A percentile compares a stretch with the other conserved stretches of the same genome.
phyloP scores from a whole-genome alignment of 2,888 invertebrate species.

The Drosophila yooni region DNA sequence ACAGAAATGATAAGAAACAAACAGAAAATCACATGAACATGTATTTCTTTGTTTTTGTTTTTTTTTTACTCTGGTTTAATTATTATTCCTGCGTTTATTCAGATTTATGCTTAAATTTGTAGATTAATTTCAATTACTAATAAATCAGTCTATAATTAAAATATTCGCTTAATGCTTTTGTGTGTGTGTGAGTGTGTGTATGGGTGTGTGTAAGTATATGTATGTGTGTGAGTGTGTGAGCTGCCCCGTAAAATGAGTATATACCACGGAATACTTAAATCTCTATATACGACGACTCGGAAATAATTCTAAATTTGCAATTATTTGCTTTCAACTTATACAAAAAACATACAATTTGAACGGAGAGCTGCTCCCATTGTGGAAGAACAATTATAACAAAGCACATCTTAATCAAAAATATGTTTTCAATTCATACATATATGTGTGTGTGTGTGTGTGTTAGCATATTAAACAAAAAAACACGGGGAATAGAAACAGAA shows the following conservation, averaged over 20 bases:
- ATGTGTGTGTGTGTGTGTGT: slow-evolving; percentile 5
- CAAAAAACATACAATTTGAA: slow-evolving; percentile 44
- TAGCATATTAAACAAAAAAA: slow-evolving; percentile 62
- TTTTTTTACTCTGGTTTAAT: slow-evolving; percentile 60
- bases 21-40: slow-evolving; percentile 48
- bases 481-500: slow-evolving; percentile 46
- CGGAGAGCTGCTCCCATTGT: slow-evolving; percentile 28
- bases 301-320: slow-evolving; percentile 13
- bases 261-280: slow-evolving; percentile 58
- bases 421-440: slow-evolving; percentile 20
- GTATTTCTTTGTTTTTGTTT: slow-evolving; percentile 18
- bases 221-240: slow-evolving; percentile 51
- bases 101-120: slow-evolving; percentile 77
- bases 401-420: slow-evolving; percentile 39
- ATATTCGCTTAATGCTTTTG: slow-evolving; percentile 79
- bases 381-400: slow-evolving; percentile 58
- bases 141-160: slow-evolving; percentile 85
- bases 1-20: slow-evolving; percentile 40
- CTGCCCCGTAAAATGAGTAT: slow-evolving; percentile 49
- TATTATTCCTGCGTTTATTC: slow-evolving; percentile 78
- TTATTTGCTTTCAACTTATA: slow-evolving; percentile 30
- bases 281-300: slow-evolving; percentile 37
- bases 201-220: slow-evolving; percentile 25
- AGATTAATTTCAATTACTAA: slow-evolving; percentile 85
- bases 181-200: slow-evolving; percentile 19